Evolutionary conservation across 2,888 invertebrate genomes (phyloP), one percentile per base, ranked within the genome.

Genomic region (Pseudococcus jackbeardsleyi): DNA sequence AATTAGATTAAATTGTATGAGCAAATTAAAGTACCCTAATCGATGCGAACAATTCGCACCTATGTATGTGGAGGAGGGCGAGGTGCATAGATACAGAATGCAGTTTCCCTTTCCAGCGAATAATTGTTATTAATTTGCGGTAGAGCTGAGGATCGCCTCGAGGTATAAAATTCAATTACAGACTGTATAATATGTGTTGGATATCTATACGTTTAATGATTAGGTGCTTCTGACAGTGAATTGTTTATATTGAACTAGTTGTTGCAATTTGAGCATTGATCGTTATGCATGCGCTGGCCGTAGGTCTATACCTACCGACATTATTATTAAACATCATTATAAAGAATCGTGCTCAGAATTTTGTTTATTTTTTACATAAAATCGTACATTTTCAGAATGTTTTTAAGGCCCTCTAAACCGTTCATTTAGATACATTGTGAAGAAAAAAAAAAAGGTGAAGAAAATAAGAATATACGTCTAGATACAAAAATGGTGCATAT

Each of bases 71-170:
- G 5, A 1, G 39, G 39, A 72, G 39, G 6, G 17, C 2, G 17
- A 39, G 7, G 9, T 15, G 9, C 39, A 77, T 26, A 8, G 33
- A n/a, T 39, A 17, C 19, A n/a, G 46, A 5, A 82, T 82, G 42
- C 72, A 72, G 12, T 72, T 72, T 9, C 42, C 42, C 42, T 42
- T 42, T 72, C 11, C 26, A 15, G 72, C 33, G 33, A 46, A 82
- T 82, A 82, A 82, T 82, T 82, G 79, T 82, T 46, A 82, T 82
- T 82, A 82, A 82, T 46, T 82, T 82, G 19, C 79, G n/a, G 46
- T 46, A 19, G 79, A 82, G 79, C 46, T 46, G 46, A 42, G 42
- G 46, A 82, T 46, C n/a, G 42, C 79, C 46, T 19, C n/a, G 8
- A 46, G 79, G 79, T 46, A 82, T 46, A 12, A 82, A 82, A 82